A percentile compares a stretch with the other conserved stretches of the same genome.
These are phyloP conservation scores for Chascanopsetta lugubris DNA, from an alignment of 2,113 vertebrate species.

Conservation along the genomic window DNA sequence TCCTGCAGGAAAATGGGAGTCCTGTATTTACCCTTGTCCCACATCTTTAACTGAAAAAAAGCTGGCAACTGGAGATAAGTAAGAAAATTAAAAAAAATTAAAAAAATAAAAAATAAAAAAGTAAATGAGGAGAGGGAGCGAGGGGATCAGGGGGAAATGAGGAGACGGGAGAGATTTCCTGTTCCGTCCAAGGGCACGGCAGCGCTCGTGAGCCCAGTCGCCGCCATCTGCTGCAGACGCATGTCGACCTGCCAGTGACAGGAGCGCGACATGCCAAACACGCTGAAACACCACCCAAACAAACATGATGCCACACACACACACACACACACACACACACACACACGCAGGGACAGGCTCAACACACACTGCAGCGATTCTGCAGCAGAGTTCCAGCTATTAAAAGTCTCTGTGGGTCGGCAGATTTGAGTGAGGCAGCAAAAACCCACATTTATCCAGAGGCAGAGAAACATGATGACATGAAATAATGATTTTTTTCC, in stretches of 20 bases:
- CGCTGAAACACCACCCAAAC: slow-evolving; percentile 35
- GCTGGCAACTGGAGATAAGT: background rate
- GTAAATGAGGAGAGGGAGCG: background rate
- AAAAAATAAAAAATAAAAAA: too few species aligned
- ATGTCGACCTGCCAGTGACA: slow-evolving; percentile 55
- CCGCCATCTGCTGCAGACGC: slow-evolving; percentile 72
- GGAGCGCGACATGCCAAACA: slow-evolving; percentile 36
- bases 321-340: slow-evolving; percentile 14
- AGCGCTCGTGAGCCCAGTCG: slow-evolving; percentile 55
- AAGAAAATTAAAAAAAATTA: slow-evolving; percentile 4
- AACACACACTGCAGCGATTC: slow-evolving; percentile 44
- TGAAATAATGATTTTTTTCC: slow-evolving; percentile 51
- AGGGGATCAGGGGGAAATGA: slow-evolving; percentile 14
- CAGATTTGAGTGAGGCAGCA: slow-evolving; percentile 47
- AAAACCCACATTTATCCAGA: slow-evolving; percentile 34
- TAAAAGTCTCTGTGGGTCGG: slow-evolving; percentile 44
- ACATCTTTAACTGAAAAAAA: too few species aligned
- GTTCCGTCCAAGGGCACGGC: slow-evolving; percentile 62
- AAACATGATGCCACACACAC: slow-evolving; percentile 3
- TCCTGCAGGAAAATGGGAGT: too few species aligned
- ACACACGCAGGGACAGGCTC: slow-evolving; percentile 12
- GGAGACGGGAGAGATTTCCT: slow-evolving; percentile 33
- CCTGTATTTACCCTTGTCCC: too few species aligned
- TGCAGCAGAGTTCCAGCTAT: slow-evolving; percentile 38
- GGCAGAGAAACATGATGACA: slow-evolving; percentile 36